A percentile compares a stretch with the other conserved stretches of the same genome.
Conservation (phyloP, 2,888 invertebrate genomes). For the Arrhopalites spinosus region DNA sequence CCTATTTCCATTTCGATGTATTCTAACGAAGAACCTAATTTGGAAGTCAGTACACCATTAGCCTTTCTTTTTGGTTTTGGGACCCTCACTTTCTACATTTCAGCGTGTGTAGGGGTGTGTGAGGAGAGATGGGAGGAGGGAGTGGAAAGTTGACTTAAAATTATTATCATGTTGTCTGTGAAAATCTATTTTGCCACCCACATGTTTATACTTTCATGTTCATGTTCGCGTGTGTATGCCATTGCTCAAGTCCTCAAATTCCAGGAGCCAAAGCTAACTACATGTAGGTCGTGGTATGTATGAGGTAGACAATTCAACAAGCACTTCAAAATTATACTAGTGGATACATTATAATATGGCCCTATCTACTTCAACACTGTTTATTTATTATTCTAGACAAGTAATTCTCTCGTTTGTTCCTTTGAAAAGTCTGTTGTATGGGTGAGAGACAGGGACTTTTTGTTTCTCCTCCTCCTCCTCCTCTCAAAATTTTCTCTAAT, state of each 20-base stretch:
- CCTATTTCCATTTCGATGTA: conserved; percentile 12
- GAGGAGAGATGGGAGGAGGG: conserved; percentile 14
- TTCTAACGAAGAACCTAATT: conserved; percentile 19
- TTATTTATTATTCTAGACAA: too few species aligned
- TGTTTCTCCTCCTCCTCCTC: too few species aligned
- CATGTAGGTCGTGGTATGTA: too few species aligned
- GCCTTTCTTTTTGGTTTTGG: conserved; percentile 5
- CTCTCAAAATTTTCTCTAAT: too few species aligned
- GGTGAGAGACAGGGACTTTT: too few species aligned
- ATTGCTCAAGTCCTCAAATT: not conserved
- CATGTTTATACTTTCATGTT: conserved; percentile 30
- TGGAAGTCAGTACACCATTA: conserved; percentile 24
- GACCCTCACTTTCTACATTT: not conserved
- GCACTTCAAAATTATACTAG: too few species aligned
- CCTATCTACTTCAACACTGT: too few species aligned
- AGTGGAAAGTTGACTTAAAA: conserved; percentile 23
- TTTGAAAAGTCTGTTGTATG: too few species aligned
- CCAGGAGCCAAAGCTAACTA: not conserved
- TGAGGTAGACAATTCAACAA: too few species aligned
- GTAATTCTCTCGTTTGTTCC: too few species aligned
- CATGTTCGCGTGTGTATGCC: not conserved
- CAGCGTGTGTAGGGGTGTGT: not conserved
- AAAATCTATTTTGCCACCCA: conserved; percentile 12
- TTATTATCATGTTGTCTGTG: conserved; percentile 21
- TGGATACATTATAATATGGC: too few species aligned